phyloP scores from a whole-genome alignment of 2,113 vertebrate genomes.

The Mirza zaza region DNA sequence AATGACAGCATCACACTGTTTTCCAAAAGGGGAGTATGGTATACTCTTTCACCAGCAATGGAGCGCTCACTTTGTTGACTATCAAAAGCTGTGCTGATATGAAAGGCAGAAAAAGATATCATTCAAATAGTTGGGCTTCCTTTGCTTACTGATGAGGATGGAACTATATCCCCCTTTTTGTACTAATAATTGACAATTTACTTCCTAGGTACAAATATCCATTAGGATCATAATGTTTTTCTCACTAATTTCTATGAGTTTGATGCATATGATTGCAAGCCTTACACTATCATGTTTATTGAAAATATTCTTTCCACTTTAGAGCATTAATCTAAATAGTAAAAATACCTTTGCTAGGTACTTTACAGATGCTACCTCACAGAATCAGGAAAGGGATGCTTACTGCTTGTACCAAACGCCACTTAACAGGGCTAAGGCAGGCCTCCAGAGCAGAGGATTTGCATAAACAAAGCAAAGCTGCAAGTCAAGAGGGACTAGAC shows the following conservation, averaged over 20 bases:
- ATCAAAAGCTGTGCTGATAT: not conserved
- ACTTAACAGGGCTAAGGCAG: not conserved
- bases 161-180: not conserved
- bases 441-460: not conserved
- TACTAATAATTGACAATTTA: not conserved
- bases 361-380: not conserved
- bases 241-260: not conserved
- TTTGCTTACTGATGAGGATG: not conserved
- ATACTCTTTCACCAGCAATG: not conserved
- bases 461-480: not conserved
- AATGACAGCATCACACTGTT: not conserved
- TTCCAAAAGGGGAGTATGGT: not conserved
- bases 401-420: not conserved
- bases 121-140: not conserved
- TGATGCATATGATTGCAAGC: not conserved
- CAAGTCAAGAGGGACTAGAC: not conserved
- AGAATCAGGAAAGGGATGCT: not conserved
- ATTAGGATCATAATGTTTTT: not conserved
- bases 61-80: not conserved
- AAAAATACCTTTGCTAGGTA: not conserved
- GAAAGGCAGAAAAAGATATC: not conserved
- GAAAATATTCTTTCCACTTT: not conserved
- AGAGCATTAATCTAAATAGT: not conserved
- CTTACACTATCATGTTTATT: not conserved
- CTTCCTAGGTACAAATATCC: not conserved